Evolutionary conservation across 2,797 vertebrate genomes (phyloP).

Genomic region (Eremophila alpestris): DNA sequence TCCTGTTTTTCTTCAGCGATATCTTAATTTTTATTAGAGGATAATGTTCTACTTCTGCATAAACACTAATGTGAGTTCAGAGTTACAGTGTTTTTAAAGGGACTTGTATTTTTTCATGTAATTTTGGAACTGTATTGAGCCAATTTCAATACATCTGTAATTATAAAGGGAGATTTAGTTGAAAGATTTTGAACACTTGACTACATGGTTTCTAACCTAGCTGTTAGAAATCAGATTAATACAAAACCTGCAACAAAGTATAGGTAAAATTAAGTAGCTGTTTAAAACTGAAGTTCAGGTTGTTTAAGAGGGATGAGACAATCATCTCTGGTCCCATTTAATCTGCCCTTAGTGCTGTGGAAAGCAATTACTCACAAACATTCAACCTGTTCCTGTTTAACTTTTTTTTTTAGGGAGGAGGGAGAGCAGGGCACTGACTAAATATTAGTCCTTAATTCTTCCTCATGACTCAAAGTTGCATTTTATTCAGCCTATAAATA

Average conservation of each 20-base stretch:
- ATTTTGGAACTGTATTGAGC: background rate
- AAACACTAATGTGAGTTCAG: background rate
- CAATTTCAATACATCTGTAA: background rate
- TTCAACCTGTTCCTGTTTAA: background rate
- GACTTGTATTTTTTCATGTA: background rate
- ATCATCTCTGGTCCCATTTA: background rate
- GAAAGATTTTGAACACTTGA: background rate
- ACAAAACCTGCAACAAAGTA: background rate
- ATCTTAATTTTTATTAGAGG: conserved; percentile 44
- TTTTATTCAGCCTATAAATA: background rate
- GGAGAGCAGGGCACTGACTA: background rate
- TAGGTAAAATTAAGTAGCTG: background rate
- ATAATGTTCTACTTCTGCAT: background rate
- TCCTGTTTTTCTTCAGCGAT: conserved; percentile 47
- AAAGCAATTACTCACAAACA: background rate
- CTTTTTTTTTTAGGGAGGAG: background rate
- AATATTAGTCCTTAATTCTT: background rate
- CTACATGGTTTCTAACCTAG: background rate
- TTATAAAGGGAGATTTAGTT: background rate
- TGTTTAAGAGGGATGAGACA: background rate
- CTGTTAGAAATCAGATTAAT: background rate
- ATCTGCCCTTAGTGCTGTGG: background rate
- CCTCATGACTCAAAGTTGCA: background rate
- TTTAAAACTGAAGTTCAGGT: background rate
- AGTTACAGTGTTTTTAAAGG: background rate